Conservation (phyloP, 1,140 invertebrate genomes). For the Thaumatotibia leucotreta region DNA sequence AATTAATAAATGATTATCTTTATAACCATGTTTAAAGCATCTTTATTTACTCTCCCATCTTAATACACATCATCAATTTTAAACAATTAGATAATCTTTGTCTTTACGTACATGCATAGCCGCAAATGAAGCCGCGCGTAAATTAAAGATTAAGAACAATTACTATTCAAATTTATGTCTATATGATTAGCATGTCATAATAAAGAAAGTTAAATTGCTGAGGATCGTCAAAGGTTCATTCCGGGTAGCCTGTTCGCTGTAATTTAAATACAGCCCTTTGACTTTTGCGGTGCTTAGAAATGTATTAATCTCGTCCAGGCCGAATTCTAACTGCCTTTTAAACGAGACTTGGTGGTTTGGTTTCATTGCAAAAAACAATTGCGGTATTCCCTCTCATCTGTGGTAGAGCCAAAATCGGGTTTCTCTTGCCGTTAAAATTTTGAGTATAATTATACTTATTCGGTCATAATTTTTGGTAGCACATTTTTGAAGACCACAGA, state of each 20-base stretch:
- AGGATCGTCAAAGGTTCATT: background rate
- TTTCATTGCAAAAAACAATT: too few species aligned
- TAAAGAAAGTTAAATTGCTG: conserved; percentile 10
- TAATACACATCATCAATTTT: background rate
- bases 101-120: background rate
- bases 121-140: background rate
- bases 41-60: background rate
- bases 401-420: too few species aligned
- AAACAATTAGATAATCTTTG: background rate
- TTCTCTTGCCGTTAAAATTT: too few species aligned
- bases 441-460: too few species aligned
- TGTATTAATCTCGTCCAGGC: background rate
- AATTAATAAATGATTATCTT: too few species aligned
- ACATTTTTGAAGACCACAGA: too few species aligned
- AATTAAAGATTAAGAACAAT: background rate
- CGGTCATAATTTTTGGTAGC: too few species aligned
- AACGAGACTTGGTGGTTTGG: too few species aligned
- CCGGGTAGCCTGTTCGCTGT: background rate
- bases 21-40: too few species aligned
- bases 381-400: too few species aligned
- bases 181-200: conserved; percentile 6
- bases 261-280: background rate
- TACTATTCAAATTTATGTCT: conserved; percentile 7
- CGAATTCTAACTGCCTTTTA: background rate
- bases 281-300: background rate